Evolutionary conservation across 2,797 vertebrate genomes (phyloP).

Genomic region (Menidia menidia): DNA sequence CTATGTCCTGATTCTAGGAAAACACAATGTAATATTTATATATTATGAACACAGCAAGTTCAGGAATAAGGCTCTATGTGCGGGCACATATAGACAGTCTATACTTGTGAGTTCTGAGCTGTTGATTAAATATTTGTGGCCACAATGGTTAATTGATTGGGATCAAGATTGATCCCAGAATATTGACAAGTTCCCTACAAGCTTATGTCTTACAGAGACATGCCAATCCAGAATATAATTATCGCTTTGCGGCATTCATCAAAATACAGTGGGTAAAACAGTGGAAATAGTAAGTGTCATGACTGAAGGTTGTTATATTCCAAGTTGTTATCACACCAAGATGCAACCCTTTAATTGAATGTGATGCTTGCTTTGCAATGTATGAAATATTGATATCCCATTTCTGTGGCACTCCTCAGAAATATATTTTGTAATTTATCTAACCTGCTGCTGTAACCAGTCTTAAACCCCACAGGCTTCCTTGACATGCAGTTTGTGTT

Average conservation of each 20-base stretch:
- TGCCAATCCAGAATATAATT: conserved; percentile 27
- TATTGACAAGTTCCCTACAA: conserved; percentile 16
- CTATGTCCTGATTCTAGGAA: conserved; percentile 77
- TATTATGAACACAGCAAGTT: conserved; percentile 63
- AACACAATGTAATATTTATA: conserved; percentile 81
- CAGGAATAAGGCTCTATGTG: conserved; percentile 45
- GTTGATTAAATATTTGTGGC: conserved; percentile 49
- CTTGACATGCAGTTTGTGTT: conserved; percentile 55
- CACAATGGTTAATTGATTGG: conserved; percentile 34
- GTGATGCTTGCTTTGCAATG: conserved; percentile 14
- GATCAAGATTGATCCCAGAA: conserved; percentile 18
- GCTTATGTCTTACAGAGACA: conserved; percentile 17
- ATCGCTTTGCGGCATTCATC: conserved; percentile 35
- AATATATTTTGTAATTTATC: conserved; percentile 63
- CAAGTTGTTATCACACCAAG: conserved; percentile 38
- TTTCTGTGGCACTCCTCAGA: conserved; percentile 56
- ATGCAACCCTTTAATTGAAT: conserved; percentile 50
- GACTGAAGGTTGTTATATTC: conserved; percentile 47
- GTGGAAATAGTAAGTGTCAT: conserved; percentile 52
- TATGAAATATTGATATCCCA: conserved; percentile 59
- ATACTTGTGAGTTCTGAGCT: conserved; percentile 61
- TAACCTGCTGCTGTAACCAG: conserved; percentile 55
- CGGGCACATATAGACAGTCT: conserved; percentile 55
- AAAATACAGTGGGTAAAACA: conserved; percentile 31
- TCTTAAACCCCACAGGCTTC: conserved; percentile 46